Conservation (phyloP, 2,888 invertebrate genomes). For the Gryllus longicercus region DNA sequence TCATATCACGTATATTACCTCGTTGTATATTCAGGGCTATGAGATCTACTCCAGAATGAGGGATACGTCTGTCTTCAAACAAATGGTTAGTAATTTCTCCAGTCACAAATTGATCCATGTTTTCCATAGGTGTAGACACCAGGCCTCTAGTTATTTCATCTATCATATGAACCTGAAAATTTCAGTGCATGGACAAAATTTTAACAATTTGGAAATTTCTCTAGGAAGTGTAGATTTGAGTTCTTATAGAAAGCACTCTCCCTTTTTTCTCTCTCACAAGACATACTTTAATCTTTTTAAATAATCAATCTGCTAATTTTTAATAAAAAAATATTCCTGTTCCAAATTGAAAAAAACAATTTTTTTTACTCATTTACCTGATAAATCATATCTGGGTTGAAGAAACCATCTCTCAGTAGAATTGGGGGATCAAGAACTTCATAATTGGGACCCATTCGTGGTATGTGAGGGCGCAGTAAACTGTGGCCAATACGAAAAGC, state of each 20-base stretch:
- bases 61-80: slow-evolving; percentile 83
- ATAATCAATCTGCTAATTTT: too few relatives aligned
- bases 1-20: slow-evolving; percentile 43
- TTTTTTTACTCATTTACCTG: slow-evolving; percentile 47
- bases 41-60: slow-evolving; percentile 89
- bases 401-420: slow-evolving; percentile 82
- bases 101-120: slow-evolving; percentile 87
- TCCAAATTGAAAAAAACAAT: slow-evolving; percentile 37
- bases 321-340: slow-evolving; percentile 19
- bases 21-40: slow-evolving; percentile 88
- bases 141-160: slow-evolving; percentile 84
- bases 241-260: too few relatives aligned
- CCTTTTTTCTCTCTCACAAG: too few relatives aligned
- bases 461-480: slow-evolving; percentile 77
- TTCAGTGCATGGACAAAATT: background rate
- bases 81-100: slow-evolving; percentile 93
- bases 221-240: too few relatives aligned
- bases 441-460: slow-evolving; percentile 72
- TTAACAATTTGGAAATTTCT: too few relatives aligned
- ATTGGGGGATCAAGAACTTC: slow-evolving; percentile 82
- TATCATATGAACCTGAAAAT: slow-evolving; percentile 63
- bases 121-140: slow-evolving; percentile 87
- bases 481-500: slow-evolving; percentile 92
- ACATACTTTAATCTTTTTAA: too few relatives aligned
- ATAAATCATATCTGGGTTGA: slow-evolving; percentile 81